Evolutionary conservation across 2,797 vertebrate genomes (phyloP).

Genomic region (Etheostoma nigrum): DNA sequence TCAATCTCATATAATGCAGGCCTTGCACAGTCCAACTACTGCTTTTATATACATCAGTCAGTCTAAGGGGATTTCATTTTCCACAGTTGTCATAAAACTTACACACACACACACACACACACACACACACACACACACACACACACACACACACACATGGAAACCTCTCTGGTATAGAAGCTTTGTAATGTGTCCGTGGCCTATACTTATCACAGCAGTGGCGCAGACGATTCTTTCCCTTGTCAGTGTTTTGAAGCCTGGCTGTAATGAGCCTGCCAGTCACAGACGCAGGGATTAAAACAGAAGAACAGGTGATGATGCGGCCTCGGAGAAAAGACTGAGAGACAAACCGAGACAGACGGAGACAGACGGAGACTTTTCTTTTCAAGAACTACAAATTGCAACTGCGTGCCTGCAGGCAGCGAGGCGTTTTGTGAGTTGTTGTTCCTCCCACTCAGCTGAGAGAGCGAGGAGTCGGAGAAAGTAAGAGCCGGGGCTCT

Average conservation of each 20-base stretch:
- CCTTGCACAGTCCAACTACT: neutral
- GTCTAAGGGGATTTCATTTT: conserved; percentile 42
- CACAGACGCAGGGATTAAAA: conserved; percentile 42
- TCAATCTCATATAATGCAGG: conserved; percentile 13
- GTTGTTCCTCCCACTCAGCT: conserved; percentile 3
- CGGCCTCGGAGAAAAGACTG: neutral
- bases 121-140: conserved; percentile 16
- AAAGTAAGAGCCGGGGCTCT: neutral
- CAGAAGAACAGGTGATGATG: neutral
- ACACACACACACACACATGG: neutral
- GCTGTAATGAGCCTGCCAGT: conserved; percentile 54
- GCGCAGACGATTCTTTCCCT: conserved; percentile 7
- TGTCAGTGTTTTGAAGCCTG: conserved; percentile 16
- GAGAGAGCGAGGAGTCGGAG: neutral
- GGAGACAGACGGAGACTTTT: neutral
- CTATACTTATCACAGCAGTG: conserved; percentile 24
- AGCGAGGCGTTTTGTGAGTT: neutral
- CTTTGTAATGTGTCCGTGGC: neutral
- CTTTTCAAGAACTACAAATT: neutral
- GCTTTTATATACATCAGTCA: conserved; percentile 29
- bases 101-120: neutral
- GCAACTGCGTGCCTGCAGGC: neutral
- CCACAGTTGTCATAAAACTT: conserved; percentile 40
- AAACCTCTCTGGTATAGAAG: neutral
- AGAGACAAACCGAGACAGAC: neutral